Conservation (phyloP, 2,888 invertebrate genomes). For the Epinotia ramella region DNA sequence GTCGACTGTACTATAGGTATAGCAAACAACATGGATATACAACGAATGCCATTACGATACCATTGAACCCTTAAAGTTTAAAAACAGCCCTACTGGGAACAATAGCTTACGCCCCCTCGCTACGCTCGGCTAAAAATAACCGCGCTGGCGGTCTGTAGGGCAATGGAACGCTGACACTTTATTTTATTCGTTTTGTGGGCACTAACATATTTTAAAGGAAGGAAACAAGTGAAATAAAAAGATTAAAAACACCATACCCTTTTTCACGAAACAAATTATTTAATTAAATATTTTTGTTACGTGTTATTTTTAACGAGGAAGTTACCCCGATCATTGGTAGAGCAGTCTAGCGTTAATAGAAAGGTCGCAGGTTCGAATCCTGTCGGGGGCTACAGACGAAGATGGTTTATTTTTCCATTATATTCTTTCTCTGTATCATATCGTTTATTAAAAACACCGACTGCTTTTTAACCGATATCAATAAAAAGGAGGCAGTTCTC, state of each 20-base stretch:
- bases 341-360: too few species aligned
- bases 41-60: constrained; percentile 3
- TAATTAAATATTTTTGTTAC: too few species aligned
- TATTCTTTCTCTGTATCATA: too few species aligned
- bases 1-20: background rate
- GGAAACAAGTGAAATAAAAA: background rate
- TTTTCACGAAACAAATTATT: too few species aligned
- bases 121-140: constrained; percentile 64
- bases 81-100: constrained; percentile 35
- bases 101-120: constrained; percentile 49
- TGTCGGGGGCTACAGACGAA: too few species aligned
- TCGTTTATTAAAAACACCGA: background rate
- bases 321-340: too few species aligned
- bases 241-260: background rate
- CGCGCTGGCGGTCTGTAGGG: constrained; percentile 58
- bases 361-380: too few species aligned
- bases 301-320: too few species aligned
- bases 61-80: constrained; percentile 17
- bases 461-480: too few species aligned
- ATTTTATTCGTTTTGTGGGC: background rate
- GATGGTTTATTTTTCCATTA: too few species aligned
- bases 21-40: constrained; percentile 4
- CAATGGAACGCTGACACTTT: constrained; percentile 48
- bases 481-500: too few species aligned
- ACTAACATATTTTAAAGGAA: background rate